Evolutionary conservation across 2,888 invertebrate genomes (phyloP).

Genomic region (Philhelius pedissequus): DNA sequence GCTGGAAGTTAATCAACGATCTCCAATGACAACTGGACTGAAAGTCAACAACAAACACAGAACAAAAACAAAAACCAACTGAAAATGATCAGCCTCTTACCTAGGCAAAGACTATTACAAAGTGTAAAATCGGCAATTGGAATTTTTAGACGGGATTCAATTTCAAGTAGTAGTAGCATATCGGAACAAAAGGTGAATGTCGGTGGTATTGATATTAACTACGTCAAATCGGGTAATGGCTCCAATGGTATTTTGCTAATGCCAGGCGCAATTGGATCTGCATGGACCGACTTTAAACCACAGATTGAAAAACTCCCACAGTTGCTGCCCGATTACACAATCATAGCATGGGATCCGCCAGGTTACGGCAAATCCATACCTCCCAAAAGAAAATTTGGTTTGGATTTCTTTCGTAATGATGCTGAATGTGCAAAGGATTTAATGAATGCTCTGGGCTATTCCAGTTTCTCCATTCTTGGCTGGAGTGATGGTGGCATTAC

Average conservation of each 20-base stretch:
- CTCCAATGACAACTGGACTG: neutral
- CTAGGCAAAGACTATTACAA: slow-evolving; percentile 11
- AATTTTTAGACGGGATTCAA: slow-evolving; percentile 14
- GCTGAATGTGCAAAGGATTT: slow-evolving; percentile 85
- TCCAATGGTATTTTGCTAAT: slow-evolving; percentile 82
- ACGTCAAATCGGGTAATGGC: slow-evolving; percentile 81
- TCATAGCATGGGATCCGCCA: slow-evolving; percentile 89
- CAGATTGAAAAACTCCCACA: slow-evolving; percentile 83
- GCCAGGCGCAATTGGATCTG: slow-evolving; percentile 90
- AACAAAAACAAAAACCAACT: neutral
- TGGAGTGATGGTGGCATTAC: slow-evolving; percentile 95
- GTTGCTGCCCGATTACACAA: slow-evolving; percentile 75
- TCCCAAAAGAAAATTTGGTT: slow-evolving; percentile 85
- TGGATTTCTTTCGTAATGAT: slow-evolving; percentile 87
- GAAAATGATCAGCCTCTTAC: slow-evolving; percentile 36
- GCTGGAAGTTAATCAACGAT: too few species aligned
- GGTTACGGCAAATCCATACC: slow-evolving; percentile 93
- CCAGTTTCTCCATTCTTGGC: slow-evolving; percentile 88
- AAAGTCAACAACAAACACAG: neutral
- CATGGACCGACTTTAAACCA: slow-evolving; percentile 90
- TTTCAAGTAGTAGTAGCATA: too few species aligned
- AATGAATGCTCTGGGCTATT: slow-evolving; percentile 85
- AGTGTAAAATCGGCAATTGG: neutral
- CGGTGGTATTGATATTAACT: slow-evolving; percentile 82
- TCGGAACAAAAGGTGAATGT: slow-evolving; percentile 83